Base-by-base conservation (phyloP, 2,888 invertebrate genomes). In the Polydrusus tereticollis region DNA sequence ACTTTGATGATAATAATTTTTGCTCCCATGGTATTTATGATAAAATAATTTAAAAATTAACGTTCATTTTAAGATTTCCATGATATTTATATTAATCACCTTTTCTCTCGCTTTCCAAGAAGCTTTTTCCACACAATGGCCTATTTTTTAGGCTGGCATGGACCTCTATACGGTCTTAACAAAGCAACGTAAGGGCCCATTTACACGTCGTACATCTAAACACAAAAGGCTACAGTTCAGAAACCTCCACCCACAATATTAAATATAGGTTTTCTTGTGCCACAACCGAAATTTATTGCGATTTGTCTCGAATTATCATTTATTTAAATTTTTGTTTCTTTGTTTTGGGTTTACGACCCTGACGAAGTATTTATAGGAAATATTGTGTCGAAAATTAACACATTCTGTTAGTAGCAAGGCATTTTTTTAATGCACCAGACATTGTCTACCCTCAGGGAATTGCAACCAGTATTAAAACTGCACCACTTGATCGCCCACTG, bases 401-500 rank as follows among this genome's bases (percentile, higher is more conserved):
- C n/a, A n/a, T n/a, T n/a, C n/a, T n/a, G n/a, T n/a, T n/a, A n/a
- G n/a, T n/a, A n/a, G n/a, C n/a, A n/a, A n/a, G 16, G 36, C 8
- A 38, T 38, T 2, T 38, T 33, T 38, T 20, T 10, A 20, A 8
- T 36, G 3, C 4, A 12, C 20, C 18, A 38, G n/a, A 18, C 6
- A 10, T 7, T 58, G 26, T 38, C 58, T 23, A 41, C 41, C 58
- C 26, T 12, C 1, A 58, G 58, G 58, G 38, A 58, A 58, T 20
- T 58, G 58, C 58, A 38, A 36, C 38, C 36, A 16, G 18, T 43
- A 45, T 6, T 10, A 41, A 21, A 59, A 20, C 36, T 23, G 63
- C 58, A 57, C 33, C 29, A 70, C 64, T 47, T 14, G 65, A 59
- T 70, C 70, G 70, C 70, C 70, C 70, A 70, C 70, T 52, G 29